Base-by-base conservation (phyloP, 1,140 invertebrate genomes). In the Drosophila malerkotliana region DNA sequence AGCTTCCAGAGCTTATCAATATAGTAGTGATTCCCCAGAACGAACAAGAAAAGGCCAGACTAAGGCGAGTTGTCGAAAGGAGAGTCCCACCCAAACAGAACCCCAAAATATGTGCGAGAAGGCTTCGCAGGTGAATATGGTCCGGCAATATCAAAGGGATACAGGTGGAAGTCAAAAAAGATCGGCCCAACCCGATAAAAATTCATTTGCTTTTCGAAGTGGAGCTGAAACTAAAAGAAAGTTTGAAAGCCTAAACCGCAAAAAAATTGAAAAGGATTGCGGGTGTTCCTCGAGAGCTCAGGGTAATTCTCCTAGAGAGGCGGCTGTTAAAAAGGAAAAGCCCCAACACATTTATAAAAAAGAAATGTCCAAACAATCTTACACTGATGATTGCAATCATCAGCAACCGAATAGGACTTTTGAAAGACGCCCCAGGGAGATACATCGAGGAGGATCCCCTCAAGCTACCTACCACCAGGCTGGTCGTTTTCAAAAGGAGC, bases 61-160 rank as follows among this genome's bases (percentile, higher is more conserved):
- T 8, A 5, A 41, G 9, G 9, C 8, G 7, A n/a, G 10, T 0
- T 9, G 2, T n/a, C 7, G 3, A 0, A 2, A 15, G 4, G 67
- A 73, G 3, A 45, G 12, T 5, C 44, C 26, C 2, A 62, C 15
- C 1, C 66, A 61, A 30, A 62, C 59, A 0, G 58, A 62, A 2
- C 5, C 12, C 4, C 30, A 32, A 8, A 4, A 14, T 14, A 8
- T 5, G n/a, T 9, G 6, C 10, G 39, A 63, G 3, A 58, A 59
- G 10, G 14, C 39, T 24, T 14, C 9, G 2, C 9, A 34, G 49
- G 32, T 53, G 3, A 34, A 9, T 5, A 6, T 34, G 15, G 41
- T 30, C 3, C 14, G 14, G n/a, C 1, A 57, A 8, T 44, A 6
- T 44, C 14, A 2, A 8, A 14, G 14, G 14, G 41, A 15, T 44